Evolutionary conservation across 1,140 invertebrate species (phyloP), one percentile per base, ranked within the genome.

Genomic region (Tribolium castaneum): DNA sequence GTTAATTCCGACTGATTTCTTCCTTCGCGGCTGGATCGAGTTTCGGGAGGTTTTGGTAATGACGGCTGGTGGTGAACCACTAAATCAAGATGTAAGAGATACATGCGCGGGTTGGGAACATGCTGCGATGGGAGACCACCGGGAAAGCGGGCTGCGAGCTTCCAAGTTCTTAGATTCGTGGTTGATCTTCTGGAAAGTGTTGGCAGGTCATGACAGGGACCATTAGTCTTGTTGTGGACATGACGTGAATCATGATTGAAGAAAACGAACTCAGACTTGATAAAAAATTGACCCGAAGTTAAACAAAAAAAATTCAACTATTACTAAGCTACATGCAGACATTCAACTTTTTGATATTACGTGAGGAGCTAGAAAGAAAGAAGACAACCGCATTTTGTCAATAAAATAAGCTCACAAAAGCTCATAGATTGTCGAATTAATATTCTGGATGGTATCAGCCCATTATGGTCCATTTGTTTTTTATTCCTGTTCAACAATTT

Each of bases 41-140:
- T 66, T 66, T 66, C 59, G 25, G 59, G 30, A 35, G 7, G 1
- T 14, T 10, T 6, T 34, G 30, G 54, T 66, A 66, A 35, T 66
- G 59, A 14, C 34, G 14, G 59, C 30, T 30, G 59, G 25, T 59
- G 54, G 54, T 66, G 52, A 54, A 74, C 14, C 52, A 13, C 50
- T 74, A 74, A 74, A 74, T 74, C 71, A 74, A 74, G 49, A 74
- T 19, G 71, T 66, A 12, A 34, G 52, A 72, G 70, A 72, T 72
- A 51, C 45, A 30, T 59, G 66, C 16, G 50, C 50, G 34, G 52
- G 45, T 10, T 74, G 71, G 13, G 71, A 54, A 74, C 71, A 52
- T 13, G 52, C 50, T 34, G 13, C 6, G 71, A 74, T 74, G 35
- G 10, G 14, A 13, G 71, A 74, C 71, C 71, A 74, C 71, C 71